A percentile compares a stretch with the other conserved stretches of the same genome.
These are phyloP conservation scores for Zhuqinia jingwanae DNA, from an alignment of 2,888 invertebrate species.

Conservation along the genomic window DNA sequence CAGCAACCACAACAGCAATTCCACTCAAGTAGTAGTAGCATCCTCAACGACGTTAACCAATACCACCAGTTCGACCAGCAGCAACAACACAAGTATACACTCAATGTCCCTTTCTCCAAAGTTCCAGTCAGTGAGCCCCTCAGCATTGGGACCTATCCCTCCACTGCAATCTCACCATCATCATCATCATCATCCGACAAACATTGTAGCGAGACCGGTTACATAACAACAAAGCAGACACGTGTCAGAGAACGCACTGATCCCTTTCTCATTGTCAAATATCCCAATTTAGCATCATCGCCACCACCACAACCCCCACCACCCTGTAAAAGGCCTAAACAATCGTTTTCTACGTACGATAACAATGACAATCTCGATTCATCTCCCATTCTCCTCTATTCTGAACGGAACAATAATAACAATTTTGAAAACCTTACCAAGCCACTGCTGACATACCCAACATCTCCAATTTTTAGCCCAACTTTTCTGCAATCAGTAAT, in stretches of 20 bases:
- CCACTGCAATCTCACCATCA: constrained; percentile 65
- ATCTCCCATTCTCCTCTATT: constrained; percentile 14
- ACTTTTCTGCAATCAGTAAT: constrained; percentile 12
- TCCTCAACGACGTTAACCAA: constrained; percentile 60
- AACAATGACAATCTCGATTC: constrained; percentile 54
- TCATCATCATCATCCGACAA: constrained; percentile 70
- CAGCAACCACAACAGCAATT: constrained; percentile 56
- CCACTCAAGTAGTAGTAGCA: constrained; percentile 49
- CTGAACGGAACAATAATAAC: constrained; percentile 61
- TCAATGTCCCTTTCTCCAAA: constrained; percentile 76
- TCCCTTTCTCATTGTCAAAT: constrained; percentile 51
- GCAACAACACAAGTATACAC: constrained; percentile 59
- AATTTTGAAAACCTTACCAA: constrained; percentile 37
- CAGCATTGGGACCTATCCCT: constrained; percentile 67
- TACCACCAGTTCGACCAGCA: constrained; percentile 59
- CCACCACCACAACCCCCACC: too few species aligned
- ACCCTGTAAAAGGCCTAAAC: constrained; percentile 56
- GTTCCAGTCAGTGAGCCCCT: constrained; percentile 77
- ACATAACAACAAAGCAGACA: constrained; percentile 73
- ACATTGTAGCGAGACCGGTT: constrained; percentile 72
- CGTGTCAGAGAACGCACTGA: constrained; percentile 47
- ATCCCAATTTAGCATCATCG: background rate
- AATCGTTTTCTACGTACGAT: constrained; percentile 13
- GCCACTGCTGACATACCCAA: constrained; percentile 9
- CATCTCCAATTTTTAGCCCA: constrained; percentile 31